Percentiles rank a stretch among this genome's conserved stretches.
These are phyloP conservation scores for Drosophila lacteicornis DNA, from an alignment of 1,140 invertebrate species.

Conservation along the genomic window DNA sequence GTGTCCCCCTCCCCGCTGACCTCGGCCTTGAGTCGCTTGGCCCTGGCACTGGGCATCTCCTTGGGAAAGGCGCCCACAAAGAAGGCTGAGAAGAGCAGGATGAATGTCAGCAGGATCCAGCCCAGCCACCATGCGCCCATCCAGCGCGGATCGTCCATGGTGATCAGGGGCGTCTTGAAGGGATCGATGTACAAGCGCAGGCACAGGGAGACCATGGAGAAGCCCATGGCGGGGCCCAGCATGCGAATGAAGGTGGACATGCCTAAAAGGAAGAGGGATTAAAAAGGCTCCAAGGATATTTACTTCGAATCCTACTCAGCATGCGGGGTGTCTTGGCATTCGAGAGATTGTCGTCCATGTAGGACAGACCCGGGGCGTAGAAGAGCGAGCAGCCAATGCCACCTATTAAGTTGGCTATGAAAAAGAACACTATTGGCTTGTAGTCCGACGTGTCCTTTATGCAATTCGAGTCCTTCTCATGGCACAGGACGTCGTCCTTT, in stretches of 20 bases:
- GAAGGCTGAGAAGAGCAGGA: conserved; percentile 87
- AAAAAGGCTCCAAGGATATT: conserved; percentile 10
- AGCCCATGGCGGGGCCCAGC: conserved; percentile 90
- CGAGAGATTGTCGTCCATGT: conserved; percentile 89
- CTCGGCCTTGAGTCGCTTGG: conserved; percentile 32
- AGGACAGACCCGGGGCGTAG: conserved; percentile 88
- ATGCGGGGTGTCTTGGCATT: conserved; percentile 89
- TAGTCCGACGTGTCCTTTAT: conserved; percentile 85
- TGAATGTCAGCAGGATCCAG: conserved; percentile 88
- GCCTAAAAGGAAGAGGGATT: conserved; percentile 74
- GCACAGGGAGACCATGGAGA: conserved; percentile 88
- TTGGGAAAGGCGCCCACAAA: conserved; percentile 88
- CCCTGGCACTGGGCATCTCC: conserved; percentile 86
- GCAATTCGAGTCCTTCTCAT: conserved; percentile 23
- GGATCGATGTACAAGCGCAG: conserved; percentile 90
- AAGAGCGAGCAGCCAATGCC: conserved; percentile 88
- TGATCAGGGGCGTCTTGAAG: conserved; percentile 88
- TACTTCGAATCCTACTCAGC: conserved; percentile 85
- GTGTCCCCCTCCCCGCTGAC: neutral
- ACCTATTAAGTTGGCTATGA: conserved; percentile 88
- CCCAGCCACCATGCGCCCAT: conserved; percentile 93
- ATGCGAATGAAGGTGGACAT: conserved; percentile 89
- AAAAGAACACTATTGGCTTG: conserved; percentile 87
- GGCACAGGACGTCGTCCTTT: conserved; percentile 45
- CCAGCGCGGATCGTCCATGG: conserved; percentile 89